These are phyloP conservation scores for Podabrus alpinus DNA, from an alignment of 2,888 invertebrate genomes.

Conservation along the genomic window DNA sequence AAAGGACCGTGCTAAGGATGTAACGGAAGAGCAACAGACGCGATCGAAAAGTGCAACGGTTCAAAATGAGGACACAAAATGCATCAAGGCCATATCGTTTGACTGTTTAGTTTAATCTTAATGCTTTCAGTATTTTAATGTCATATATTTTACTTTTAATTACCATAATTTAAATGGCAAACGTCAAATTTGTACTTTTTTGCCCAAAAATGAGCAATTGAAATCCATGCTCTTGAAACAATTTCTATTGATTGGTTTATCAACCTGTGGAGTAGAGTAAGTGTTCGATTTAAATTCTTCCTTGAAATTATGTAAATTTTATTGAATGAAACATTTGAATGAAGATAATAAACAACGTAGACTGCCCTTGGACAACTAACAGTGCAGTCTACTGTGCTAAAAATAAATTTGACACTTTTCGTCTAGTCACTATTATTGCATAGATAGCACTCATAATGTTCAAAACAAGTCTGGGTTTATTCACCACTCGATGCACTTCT, in stretches of 20 bases:
- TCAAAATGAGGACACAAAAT: conserved; percentile 55
- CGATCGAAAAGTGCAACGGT: conserved; percentile 52
- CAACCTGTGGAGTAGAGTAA: not conserved
- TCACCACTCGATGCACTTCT: conserved; percentile 48
- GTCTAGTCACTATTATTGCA: conserved; percentile 56
- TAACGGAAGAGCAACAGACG: conserved; percentile 28
- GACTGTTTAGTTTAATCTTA: conserved; percentile 30
- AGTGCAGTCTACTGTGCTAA: conserved; percentile 35
- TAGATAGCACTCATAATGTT: conserved; percentile 51
- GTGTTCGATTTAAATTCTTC: not conserved
- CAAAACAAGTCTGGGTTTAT: conserved; percentile 52
- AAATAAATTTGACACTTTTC: conserved; percentile 50
- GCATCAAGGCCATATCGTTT: conserved; percentile 53
- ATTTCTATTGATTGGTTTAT: not conserved
- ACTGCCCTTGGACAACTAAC: conserved; percentile 9
- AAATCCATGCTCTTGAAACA: not conserved
- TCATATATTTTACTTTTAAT: conserved; percentile 14
- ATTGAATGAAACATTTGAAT: conserved; percentile 2
- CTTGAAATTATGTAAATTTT: not conserved
- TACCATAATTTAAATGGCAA: conserved; percentile 18
- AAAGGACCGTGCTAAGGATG: conserved; percentile 13
- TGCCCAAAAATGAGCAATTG: not conserved
- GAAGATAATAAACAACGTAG: not conserved
- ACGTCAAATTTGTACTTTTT: conserved; percentile 1
- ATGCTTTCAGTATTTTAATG: conserved; percentile 14